Percentiles rank a stretch among this genome's conserved stretches.
These are phyloP conservation scores for Naja naja DNA, from an alignment of 2,113 vertebrate species.

Conservation along the genomic window DNA sequence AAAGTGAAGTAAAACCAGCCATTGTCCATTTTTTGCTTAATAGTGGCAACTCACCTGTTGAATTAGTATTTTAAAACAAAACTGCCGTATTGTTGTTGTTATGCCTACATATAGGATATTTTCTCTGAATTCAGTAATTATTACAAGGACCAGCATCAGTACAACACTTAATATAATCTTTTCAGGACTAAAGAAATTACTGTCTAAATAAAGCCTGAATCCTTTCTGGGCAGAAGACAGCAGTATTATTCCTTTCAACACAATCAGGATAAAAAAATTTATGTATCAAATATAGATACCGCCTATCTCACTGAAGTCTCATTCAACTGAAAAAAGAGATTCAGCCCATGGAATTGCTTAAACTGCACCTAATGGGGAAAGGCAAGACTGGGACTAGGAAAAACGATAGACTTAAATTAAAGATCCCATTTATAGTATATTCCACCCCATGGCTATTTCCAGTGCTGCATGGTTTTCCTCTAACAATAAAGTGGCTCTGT, in stretches of 20 bases:
- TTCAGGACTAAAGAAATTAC: not conserved
- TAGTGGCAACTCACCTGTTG: conserved; percentile 51
- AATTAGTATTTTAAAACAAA: conserved; percentile 66
- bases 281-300: not conserved
- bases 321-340: not conserved
- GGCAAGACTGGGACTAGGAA: not conserved
- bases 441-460: not conserved
- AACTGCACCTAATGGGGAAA: not conserved
- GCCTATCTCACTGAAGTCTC: not conserved
- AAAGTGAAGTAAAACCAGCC: conserved; percentile 18
- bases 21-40: conserved; percentile 50
- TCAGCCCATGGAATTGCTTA: not conserved
- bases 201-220: not conserved
- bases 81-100: conserved; percentile 49
- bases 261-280: not conserved
- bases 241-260: not conserved
- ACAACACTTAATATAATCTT: not conserved
- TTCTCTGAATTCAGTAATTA: not conserved
- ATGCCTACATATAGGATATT: not conserved
- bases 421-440: not conserved
- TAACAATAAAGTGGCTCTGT: not conserved
- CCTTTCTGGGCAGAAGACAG: not conserved
- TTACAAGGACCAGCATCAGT: not conserved
- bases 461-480: not conserved
- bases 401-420: not conserved